Conservation (phyloP, 2,113 vertebrate species). For the Lepus timidus region DNA sequence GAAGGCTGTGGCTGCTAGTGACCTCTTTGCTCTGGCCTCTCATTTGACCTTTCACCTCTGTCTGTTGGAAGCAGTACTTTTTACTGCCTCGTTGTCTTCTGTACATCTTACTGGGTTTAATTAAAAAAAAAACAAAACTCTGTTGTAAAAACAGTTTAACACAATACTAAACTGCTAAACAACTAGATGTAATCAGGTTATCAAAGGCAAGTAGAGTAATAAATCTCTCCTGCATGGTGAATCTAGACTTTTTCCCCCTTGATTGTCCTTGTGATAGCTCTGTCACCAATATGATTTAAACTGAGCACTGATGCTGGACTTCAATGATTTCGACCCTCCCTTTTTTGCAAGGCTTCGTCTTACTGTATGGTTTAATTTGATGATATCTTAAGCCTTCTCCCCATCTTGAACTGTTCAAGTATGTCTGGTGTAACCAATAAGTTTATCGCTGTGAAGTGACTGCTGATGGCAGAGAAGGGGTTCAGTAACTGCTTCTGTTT, state of each 20-base stretch:
- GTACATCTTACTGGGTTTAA: conserved; percentile 92
- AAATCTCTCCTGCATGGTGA: conserved; percentile 93
- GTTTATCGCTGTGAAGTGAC: conserved; percentile 87
- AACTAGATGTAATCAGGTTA: conserved; percentile 93
- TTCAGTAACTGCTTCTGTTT: conserved; percentile 80
- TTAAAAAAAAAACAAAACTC: conserved; percentile 86
- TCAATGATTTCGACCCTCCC: conserved; percentile 84
- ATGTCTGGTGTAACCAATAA: conserved; percentile 84
- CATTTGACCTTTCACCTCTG: conserved; percentile 89
- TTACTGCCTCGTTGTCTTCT: conserved; percentile 88
- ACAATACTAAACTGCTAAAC: conserved; percentile 93
- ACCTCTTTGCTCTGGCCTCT: conserved; percentile 84
- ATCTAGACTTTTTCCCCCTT: conserved; percentile 89
- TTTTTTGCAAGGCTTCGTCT: conserved; percentile 87
- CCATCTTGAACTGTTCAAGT: conserved; percentile 82
- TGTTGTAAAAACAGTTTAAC: conserved; percentile 91
- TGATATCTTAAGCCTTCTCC: conserved; percentile 85
- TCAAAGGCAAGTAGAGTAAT: conserved; percentile 93
- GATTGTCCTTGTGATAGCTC: conserved; percentile 89
- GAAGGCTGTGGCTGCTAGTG: conserved; percentile 99
- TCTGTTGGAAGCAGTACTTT: conserved; percentile 88
- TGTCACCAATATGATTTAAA: conserved; percentile 89
- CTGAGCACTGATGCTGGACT: conserved; percentile 90
- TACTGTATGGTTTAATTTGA: conserved; percentile 88
- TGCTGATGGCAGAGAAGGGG: conserved; percentile 81